Evolutionary conservation across 2,797 vertebrate species (phyloP), one percentile per base, ranked within the genome.

Genomic region (Anniella stebbinsi): DNA sequence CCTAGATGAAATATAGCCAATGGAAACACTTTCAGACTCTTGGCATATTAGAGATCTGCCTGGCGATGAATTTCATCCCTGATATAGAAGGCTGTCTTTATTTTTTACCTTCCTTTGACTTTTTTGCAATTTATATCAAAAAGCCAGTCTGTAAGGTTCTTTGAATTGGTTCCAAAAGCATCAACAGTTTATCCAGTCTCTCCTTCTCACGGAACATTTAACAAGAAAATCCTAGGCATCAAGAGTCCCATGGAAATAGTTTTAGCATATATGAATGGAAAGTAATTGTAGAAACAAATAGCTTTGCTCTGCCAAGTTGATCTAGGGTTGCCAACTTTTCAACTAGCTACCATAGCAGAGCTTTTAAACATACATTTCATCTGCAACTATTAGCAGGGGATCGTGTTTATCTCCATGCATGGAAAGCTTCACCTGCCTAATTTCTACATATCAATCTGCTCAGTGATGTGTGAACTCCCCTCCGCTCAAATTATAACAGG

Each of bases 51-150:
- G 10, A 28, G 45, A 90, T 67, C 36, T 83, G 33, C 66, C 30
- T 84, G 60, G 25, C 84, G 0, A 80, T 0, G 0, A 1, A 1
- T 23, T 4, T 83, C 36, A 51, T 63, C 41, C 57, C 8, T 10
- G 33, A 28, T 1, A 0, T 63, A 75, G 80, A 77, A 78, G n/a
- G 41, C 57, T 82, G 18, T 80, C 78, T 81, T 88, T 33, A 13
- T 82, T 91, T 87, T 91, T 60, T 28, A 66, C 7, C 57, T 41
- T 91, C n/a, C 38, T 84, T 60, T 48, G 12, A 38, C 66, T 21
- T 23, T 28, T 25, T 36, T 77, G 51, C 36, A 45, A 67, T 23
- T 33, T 8, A 4, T 36, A 45, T 51, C 30, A 15, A 45, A 66
- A 30, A 36, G n/a, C 15, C 2, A 4, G 80, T 2, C 0, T 28